Base-by-base conservation (phyloP, 1,140 invertebrate species). In the Contarinia nasturtii region DNA sequence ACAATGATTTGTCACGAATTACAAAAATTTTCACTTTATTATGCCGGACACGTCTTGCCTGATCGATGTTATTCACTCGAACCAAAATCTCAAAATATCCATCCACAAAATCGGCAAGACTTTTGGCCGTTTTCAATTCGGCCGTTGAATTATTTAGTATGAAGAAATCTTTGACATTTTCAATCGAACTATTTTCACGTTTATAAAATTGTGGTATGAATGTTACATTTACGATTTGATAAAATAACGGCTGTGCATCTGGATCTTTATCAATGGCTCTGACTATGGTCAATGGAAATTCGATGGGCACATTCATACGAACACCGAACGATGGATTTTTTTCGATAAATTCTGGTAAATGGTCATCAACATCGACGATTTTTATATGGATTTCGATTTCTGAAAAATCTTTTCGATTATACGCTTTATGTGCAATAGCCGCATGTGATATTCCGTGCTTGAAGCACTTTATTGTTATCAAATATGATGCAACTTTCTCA, bases 311-410 rank as follows among this genome's bases (percentile, higher is more conserved):
- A 56, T 83, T 84, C 0, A 84, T 64, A 18, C 81, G 67, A 1
- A 86, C 81, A 3, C 82, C 81, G 1, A 82, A 61, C 0, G 80
- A 81, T 20, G 82, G 63, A 51, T 82, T 80, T 1, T 70, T 61
- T 8, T 74, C 73, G 7, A 65, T 65, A 49, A 85, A 86, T 50
- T 68, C 58, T 0, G 81, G 82, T 14, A 74, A 58, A 55, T 86
- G 83, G 53, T 86, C 82, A 50, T 85, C 81, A 27, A 83, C 72
- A 47, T 86, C 82, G 1, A 75, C 41, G 0, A 86, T 60, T 49
- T 68, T 75, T 0, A 86, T 66, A 0, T 73, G 54, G 0, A 85
- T 63, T 52, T 80, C 77, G 11, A 76, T 69, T 59, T 83, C 77
- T 11, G 79, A 78, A 0, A 76, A 71, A 57, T 85, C 81, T 58